Evolutionary conservation across 2,113 vertebrate genomes (phyloP).

Genomic region (Dolichallabes microphthalmus): DNA sequence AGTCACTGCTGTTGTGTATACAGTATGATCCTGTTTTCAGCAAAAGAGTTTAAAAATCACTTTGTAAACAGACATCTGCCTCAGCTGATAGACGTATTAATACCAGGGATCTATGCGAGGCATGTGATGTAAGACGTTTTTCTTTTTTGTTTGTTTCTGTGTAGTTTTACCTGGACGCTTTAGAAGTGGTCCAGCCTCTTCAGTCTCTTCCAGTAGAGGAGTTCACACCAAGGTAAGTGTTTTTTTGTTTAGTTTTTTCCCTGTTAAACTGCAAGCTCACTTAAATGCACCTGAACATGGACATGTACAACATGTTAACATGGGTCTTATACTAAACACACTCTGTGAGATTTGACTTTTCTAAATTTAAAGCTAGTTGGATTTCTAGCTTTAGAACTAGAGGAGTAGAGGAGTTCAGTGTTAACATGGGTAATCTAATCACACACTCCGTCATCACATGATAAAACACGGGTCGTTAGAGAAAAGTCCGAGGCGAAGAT

Average conservation of each 20-base stretch:
- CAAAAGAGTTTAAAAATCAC: no score
- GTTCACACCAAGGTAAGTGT: slow-evolving; percentile 82
- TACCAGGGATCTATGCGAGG: background rate
- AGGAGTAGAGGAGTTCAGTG: no score
- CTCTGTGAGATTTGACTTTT: no score
- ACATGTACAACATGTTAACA: background rate
- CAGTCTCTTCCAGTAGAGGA: slow-evolving; percentile 79
- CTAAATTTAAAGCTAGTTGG: no score
- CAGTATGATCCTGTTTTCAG: background rate
- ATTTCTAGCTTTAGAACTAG: no score
- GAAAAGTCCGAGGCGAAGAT: no score
- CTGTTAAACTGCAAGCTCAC: background rate
- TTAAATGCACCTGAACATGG: background rate
- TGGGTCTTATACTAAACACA: background rate
- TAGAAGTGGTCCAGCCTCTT: slow-evolving; percentile 80
- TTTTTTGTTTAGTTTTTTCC: background rate
- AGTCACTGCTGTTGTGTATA: background rate
- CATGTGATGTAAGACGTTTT: slow-evolving; percentile 63
- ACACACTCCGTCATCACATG: no score
- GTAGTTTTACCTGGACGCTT: slow-evolving; percentile 89
- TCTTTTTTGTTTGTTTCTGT: background rate
- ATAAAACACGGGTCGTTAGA: no score
- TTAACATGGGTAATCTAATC: no score
- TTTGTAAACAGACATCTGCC: no score
- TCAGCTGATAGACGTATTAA: no score